A percentile compares a stretch with the other conserved stretches of the same genome.
These are phyloP conservation scores for Phaethon lepturus DNA, from an alignment of 2,113 vertebrate genomes.

Conservation along the genomic window DNA sequence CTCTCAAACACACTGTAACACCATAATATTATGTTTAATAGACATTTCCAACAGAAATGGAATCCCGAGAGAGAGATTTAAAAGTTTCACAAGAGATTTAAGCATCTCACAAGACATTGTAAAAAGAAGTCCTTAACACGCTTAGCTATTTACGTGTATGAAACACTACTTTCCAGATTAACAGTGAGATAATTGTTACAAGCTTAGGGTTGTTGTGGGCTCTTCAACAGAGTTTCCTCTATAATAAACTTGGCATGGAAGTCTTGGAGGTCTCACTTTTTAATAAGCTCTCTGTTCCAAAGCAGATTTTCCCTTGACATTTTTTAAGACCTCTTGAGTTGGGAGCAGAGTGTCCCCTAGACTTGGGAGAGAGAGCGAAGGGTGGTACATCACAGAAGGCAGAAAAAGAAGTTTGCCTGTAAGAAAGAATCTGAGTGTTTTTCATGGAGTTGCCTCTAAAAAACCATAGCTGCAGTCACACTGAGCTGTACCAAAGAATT, in stretches of 20 bases:
- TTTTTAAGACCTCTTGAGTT: not conserved
- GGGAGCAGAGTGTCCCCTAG: not conserved
- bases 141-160: not conserved
- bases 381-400: not conserved
- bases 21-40: not conserved
- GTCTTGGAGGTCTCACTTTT: not conserved
- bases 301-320: not conserved
- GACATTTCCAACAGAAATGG: not conserved
- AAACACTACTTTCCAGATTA: not conserved
- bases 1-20: not conserved
- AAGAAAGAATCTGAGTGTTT: not conserved
- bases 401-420: not conserved
- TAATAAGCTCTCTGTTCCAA: not conserved
- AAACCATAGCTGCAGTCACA: not conserved
- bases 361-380: not conserved
- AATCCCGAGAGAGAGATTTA: not conserved
- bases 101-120: not conserved
- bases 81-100: not conserved
- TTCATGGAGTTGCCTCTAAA: not conserved
- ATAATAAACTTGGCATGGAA: not conserved
- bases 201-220: not conserved
- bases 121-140: not conserved
- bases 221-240: not conserved
- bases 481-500: not conserved
- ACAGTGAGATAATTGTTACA: not conserved